Conservation (phyloP, 1,140 invertebrate species). For the Liolophura sinensis region DNA sequence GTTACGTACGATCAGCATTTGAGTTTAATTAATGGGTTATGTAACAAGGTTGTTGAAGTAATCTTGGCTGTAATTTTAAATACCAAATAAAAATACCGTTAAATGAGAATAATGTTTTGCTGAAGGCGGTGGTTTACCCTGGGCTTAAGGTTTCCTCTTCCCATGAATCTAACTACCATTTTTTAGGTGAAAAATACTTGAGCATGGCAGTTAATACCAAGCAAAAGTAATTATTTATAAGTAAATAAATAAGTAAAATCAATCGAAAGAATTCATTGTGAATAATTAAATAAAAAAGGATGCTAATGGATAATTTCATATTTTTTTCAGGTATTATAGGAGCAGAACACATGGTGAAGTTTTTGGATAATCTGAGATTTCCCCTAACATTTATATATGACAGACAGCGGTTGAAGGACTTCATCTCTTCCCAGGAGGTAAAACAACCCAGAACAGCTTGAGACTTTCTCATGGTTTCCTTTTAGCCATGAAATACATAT, state of each 20-base stretch:
- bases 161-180: not conserved
- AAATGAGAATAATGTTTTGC: not conserved
- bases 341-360: constrained; percentile 73
- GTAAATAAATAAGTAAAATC: constrained; percentile 1
- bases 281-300: not conserved
- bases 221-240: too few species aligned
- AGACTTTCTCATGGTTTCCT: too few species aligned
- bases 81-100: too few species aligned
- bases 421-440: constrained; percentile 61
- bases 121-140: too few species aligned
- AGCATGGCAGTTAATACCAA: not conserved
- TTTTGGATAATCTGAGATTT: constrained; percentile 71
- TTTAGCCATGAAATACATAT: constrained; percentile 1
- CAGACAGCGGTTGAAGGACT: constrained; percentile 65
- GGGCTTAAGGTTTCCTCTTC: not conserved
- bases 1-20: too few species aligned
- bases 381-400: constrained; percentile 69
- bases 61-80: too few species aligned
- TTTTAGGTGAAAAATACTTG: too few species aligned
- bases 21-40: too few species aligned
- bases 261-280: not conserved
- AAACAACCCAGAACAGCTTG: constrained; percentile 6
- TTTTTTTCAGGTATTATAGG: constrained; percentile 63
- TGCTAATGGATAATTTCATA: constrained; percentile 8
- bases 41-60: too few species aligned